Conservation (phyloP, 2,888 invertebrate genomes). For the Stenurella melanura region DNA sequence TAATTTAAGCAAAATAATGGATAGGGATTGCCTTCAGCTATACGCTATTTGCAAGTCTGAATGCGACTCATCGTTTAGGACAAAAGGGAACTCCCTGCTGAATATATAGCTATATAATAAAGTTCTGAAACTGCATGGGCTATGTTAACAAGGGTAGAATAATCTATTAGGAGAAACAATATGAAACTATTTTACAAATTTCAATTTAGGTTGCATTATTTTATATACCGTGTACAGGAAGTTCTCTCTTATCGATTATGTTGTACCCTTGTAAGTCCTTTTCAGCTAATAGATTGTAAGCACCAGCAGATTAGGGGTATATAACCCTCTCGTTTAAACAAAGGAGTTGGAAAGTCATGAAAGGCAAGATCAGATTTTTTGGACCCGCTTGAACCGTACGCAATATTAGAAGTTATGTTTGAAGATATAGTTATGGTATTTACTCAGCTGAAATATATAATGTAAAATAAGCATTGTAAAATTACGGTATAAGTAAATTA, state of each 20-base stretch:
- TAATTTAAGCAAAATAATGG: slow-evolving; percentile 29
- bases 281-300: slow-evolving; percentile 19
- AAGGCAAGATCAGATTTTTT: neutral
- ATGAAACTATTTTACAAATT: slow-evolving; percentile 55
- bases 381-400: neutral
- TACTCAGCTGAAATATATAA: too few relatives aligned
- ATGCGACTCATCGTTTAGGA: slow-evolving; percentile 28
- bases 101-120: slow-evolving; percentile 53
- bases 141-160: slow-evolving; percentile 54
- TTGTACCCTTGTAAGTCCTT: slow-evolving; percentile 18
- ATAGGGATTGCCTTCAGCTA: slow-evolving; percentile 13
- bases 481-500: too few relatives aligned
- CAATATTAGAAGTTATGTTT: too few relatives aligned
- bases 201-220: slow-evolving; percentile 48
- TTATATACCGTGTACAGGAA: slow-evolving; percentile 15
- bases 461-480: too few relatives aligned
- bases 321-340: slow-evolving; percentile 4
- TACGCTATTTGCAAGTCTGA: slow-evolving; percentile 19
- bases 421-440: too few relatives aligned
- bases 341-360: neutral
- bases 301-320: slow-evolving; percentile 19
- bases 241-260: slow-evolving; percentile 15
- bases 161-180: slow-evolving; percentile 54
- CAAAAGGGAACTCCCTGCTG: slow-evolving; percentile 50
- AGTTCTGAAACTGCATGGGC: slow-evolving; percentile 50